Evolutionary conservation across 2,113 vertebrate species (phyloP).

Genomic region (Etia nguti): DNA sequence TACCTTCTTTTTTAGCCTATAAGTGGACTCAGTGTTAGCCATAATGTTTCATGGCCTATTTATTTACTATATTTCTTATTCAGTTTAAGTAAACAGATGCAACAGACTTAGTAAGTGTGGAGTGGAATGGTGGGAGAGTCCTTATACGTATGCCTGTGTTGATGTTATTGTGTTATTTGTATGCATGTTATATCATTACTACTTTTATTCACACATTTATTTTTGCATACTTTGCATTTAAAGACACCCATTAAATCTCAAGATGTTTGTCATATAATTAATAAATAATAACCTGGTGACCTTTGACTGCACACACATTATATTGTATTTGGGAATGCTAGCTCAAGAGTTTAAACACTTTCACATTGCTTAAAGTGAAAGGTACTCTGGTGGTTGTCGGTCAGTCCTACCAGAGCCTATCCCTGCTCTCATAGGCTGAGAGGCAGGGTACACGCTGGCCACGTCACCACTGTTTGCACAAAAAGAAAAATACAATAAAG

Average conservation of each 20-base stretch:
- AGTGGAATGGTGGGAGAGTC: neutral
- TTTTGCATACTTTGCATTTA: neutral
- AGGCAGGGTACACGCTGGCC: neutral
- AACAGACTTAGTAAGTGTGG: neutral
- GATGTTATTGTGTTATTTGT: neutral
- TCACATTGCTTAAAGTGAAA: neutral
- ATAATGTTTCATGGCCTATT: neutral
- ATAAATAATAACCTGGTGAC: neutral
- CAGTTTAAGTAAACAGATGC: neutral
- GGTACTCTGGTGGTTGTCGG: neutral
- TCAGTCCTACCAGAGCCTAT: neutral
- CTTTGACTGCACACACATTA: neutral
- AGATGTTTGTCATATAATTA: neutral
- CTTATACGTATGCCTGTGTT: accelerated
- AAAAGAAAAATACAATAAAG: neutral
- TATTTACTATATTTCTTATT: neutral
- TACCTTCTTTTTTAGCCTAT: neutral
- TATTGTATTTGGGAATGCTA: neutral
- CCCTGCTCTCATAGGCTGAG: neutral
- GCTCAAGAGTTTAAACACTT: neutral
- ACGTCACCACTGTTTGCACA: neutral
- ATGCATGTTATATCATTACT: neutral
- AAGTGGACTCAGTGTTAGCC: neutral
- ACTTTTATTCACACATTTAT: neutral
- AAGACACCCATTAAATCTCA: neutral